Evolutionary conservation across 2,888 invertebrate species (phyloP).

Genomic region (Dorcus parallelipipedus): DNA sequence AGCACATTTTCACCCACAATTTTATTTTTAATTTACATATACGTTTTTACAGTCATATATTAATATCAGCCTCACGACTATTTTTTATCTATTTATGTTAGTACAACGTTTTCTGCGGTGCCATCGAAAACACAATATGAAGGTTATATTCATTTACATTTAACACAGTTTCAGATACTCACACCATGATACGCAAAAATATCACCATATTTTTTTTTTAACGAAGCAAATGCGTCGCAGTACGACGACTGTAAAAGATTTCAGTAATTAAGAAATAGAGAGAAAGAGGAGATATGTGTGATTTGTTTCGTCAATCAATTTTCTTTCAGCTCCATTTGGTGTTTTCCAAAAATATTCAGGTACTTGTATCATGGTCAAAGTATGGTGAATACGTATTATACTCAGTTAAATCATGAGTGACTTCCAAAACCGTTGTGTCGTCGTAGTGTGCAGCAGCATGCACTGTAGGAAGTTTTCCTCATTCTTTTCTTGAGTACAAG

Average conservation of each 20-base stretch:
- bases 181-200: neutral
- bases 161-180: conserved; percentile 22
- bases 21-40: conserved; percentile 37
- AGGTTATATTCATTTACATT: conserved; percentile 25
- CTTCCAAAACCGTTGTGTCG: conserved; percentile 23
- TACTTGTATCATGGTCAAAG: neutral
- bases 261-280: neutral
- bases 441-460: conserved; percentile 33
- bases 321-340: conserved; percentile 1
- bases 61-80: conserved; percentile 38
- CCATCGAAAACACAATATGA: conserved; percentile 32
- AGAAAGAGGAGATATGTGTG: neutral
- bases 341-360: neutral
- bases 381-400: conserved; percentile 24
- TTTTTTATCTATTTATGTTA: conserved; percentile 28
- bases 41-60: conserved; percentile 39
- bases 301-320: conserved; percentile 2
- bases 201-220: neutral
- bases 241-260: neutral
- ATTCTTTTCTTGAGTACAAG: conserved; percentile 6
- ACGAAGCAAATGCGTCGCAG: neutral
- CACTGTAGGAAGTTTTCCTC: conserved; percentile 14
- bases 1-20: conserved; percentile 6
- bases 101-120: conserved; percentile 36
- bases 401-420: conserved; percentile 36